Base-by-base conservation (phyloP, 2,888 invertebrate species). In the Plagodis dolabraria region DNA sequence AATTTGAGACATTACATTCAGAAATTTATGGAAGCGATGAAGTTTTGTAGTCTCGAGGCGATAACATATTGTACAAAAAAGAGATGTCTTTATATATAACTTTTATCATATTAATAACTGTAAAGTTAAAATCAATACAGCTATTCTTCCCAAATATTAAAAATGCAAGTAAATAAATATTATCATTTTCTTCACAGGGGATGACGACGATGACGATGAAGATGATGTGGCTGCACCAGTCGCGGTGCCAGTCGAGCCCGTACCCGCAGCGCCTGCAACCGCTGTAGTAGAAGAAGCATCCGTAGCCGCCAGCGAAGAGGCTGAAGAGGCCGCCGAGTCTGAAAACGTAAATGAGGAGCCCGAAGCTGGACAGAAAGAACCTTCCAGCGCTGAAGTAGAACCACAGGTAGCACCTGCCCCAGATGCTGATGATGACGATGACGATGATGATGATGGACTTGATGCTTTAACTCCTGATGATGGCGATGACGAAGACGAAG, bases 401-500 rank as follows among this genome's bases (percentile, higher is more conserved):
- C 70, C 80, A 5, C 79, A 82, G 33, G 74, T 76, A 6, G 81
- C 80, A 9, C 83, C 80, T 60, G 74, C 82, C 5, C 86, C 85
- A 58, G 82, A 73, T 5, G 89, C 86, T 40, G 87, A 83, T 8
- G 82, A 88, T 40, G 86, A 85, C 22, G 85, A 86, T 22, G 87
- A 94, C 44, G 45, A 45, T 35, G 50, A 50, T 11, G 50, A 86
- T 11, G 90, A 89, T 6, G 94, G 94, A 33, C 94, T 94, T 60
- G 91, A 92, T 56, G 90, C 89, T 60, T 90, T 94, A 57, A 94
- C 94, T 9, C 93, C 94, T 50, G 94, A 93, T 65, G 92, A 92
- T 38, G 95, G 94, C 60, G 95, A 95, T 64, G 95, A 95, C 48
- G 95, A 95, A 55, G 95, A 95, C 33, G 96, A 95, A 35, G 95